Conservation (phyloP, 2,797 vertebrate genomes). For the Malurus splendens region DNA sequence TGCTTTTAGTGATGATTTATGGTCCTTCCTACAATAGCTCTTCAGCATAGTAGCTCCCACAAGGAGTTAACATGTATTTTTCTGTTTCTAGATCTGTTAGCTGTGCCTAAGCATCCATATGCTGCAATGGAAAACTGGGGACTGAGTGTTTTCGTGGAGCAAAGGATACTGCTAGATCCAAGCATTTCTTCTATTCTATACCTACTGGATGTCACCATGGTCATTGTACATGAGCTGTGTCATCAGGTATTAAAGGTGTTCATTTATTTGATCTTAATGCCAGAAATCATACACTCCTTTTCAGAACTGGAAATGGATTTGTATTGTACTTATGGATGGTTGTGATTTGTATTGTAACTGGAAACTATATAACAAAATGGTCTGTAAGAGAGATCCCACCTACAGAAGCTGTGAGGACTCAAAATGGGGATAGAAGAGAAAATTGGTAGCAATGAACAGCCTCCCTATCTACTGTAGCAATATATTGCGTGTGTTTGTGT, state of each 20-base stretch:
- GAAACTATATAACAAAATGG: neutral
- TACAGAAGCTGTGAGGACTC: neutral
- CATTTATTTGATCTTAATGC: neutral
- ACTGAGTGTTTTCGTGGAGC: slow-evolving; percentile 95
- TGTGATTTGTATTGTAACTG: neutral
- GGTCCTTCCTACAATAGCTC: neutral
- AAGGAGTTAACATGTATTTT: slow-evolving; percentile 58
- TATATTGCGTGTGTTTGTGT: neutral
- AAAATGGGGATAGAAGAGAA: neutral
- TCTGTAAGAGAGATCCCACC: neutral
- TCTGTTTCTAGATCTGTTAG: slow-evolving; percentile 88
- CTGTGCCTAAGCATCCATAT: slow-evolving; percentile 97
- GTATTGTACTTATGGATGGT: neutral
- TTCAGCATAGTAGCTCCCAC: neutral
- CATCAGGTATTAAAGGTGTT: slow-evolving; percentile 82
- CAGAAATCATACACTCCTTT: neutral
- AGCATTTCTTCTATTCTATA: slow-evolving; percentile 93
- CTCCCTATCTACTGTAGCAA: neutral
- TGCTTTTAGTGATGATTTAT: slow-evolving; percentile 3
- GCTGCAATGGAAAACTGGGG: slow-evolving; percentile 99
- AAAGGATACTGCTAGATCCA: slow-evolving; percentile 93
- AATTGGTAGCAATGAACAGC: neutral
- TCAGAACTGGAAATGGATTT: neutral
- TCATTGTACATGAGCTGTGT: slow-evolving; percentile 95
- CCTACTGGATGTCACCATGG: slow-evolving; percentile 97